A percentile compares a stretch with the other conserved stretches of the same genome.
phyloP scores from a whole-genome alignment of 2,113 vertebrate genomes.

The Cynoglossus semilaevis region DNA sequence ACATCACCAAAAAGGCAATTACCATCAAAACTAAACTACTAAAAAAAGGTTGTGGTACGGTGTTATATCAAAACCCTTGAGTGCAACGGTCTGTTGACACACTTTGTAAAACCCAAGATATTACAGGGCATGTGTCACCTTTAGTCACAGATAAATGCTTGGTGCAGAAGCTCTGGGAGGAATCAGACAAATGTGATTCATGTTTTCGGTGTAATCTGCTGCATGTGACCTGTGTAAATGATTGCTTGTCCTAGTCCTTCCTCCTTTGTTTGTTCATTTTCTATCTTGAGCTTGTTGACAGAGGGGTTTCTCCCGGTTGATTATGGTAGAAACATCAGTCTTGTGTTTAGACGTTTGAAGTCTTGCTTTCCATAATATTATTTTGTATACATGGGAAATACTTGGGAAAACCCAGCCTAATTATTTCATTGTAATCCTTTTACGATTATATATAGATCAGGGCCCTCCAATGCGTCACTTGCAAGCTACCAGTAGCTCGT shows the following conservation, averaged over 20 bases:
- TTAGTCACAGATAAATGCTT: neutral
- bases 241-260: too few species aligned
- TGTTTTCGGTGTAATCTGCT: constrained; percentile 12
- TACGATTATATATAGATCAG: too few species aligned
- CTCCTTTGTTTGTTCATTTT: neutral
- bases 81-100: too few species aligned
- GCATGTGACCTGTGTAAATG: neutral
- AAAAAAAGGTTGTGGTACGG: too few species aligned
- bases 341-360: neutral
- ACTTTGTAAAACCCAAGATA: too few species aligned
- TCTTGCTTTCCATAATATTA: neutral
- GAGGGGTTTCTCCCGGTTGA: constrained; percentile 37
- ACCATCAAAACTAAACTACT: neutral
- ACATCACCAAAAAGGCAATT: too few species aligned
- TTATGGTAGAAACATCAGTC: neutral
- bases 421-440: too few species aligned
- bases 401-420: constrained; percentile 28
- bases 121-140: too few species aligned
- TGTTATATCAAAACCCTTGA: too few species aligned
- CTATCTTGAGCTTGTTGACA: constrained; percentile 12
- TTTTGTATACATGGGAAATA: too few species aligned
- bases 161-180: constrained; percentile 19
- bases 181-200: constrained; percentile 24
- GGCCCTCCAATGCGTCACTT: too few species aligned
- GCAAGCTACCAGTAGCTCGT: too few species aligned